These are phyloP conservation scores for Monodelphis domestica DNA, from an alignment of 2,797 vertebrate species.

Conservation along the genomic window DNA sequence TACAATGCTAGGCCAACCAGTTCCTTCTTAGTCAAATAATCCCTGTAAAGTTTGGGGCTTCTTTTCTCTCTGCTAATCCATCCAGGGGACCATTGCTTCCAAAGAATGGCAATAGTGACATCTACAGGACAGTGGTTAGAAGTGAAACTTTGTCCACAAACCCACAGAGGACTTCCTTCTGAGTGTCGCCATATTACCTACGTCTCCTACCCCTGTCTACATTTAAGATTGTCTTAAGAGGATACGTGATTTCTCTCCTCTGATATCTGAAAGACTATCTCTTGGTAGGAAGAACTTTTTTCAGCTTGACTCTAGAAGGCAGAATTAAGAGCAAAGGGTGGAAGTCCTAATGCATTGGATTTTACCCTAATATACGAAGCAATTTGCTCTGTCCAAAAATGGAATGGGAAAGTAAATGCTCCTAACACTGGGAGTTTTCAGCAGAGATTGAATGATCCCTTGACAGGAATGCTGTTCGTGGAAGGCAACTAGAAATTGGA, in stretches of 20 bases:
- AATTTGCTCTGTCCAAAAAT: background rate
- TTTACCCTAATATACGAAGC: background rate
- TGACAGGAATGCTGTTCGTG: too few relatives aligned
- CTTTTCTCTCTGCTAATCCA: background rate
- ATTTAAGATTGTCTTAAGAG: background rate
- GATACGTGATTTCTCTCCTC: background rate
- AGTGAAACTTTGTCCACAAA: constrained; percentile 36
- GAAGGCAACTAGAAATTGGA: background rate
- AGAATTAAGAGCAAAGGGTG: background rate
- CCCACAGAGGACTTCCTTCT: background rate
- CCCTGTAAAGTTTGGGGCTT: background rate
- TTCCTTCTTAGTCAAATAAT: background rate
- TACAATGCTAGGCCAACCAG: background rate
- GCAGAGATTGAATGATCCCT: background rate
- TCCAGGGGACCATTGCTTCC: background rate
- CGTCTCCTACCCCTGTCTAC: too few relatives aligned
- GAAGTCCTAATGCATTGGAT: background rate
- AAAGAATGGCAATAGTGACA: constrained; percentile 78
- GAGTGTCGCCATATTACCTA: background rate
- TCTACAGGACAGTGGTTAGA: constrained; percentile 75
- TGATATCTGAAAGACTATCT: background rate
- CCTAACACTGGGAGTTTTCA: background rate
- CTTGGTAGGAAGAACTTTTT: background rate
- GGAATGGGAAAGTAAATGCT: background rate
- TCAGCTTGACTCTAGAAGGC: background rate